phyloP scores from a whole-genome alignment of 1,140 invertebrate genomes.

The Goniozus legneri region DNA sequence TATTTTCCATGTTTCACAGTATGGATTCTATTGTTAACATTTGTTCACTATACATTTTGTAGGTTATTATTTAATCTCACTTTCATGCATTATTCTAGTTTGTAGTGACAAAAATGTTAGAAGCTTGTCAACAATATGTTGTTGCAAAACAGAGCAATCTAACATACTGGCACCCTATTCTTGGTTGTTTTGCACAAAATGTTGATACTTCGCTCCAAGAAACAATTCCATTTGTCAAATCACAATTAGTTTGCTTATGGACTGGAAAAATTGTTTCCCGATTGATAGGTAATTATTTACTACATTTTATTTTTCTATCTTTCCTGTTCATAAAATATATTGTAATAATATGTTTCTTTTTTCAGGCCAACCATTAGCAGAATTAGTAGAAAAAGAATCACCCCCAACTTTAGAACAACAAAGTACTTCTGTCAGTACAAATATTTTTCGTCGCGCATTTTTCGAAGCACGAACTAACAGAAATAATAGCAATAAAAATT shows the following conservation, averaged over 20 bases:
- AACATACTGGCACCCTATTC: slow-evolving; percentile 94
- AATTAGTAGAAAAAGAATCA: slow-evolving; percentile 51
- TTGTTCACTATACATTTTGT: not conserved
- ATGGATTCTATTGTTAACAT: slow-evolving; percentile 31
- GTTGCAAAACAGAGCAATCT: slow-evolving; percentile 82
- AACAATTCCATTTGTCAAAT: slow-evolving; percentile 74
- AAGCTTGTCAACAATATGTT: slow-evolving; percentile 83
- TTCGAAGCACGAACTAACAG: slow-evolving; percentile 56
- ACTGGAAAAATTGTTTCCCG: slow-evolving; percentile 62
- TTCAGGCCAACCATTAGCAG: slow-evolving; percentile 52
- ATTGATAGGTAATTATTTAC: slow-evolving; percentile 40
- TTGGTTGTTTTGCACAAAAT: slow-evolving; percentile 94
- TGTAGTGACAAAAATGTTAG: slow-evolving; percentile 75
- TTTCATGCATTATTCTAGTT: slow-evolving; percentile 55
- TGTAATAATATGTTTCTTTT: slow-evolving; percentile 6
- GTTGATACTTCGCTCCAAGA: slow-evolving; percentile 81
- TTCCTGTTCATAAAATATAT: not conserved
- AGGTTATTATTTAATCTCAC: no score
- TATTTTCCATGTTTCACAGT: slow-evolving; percentile 72
- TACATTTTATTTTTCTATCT: slow-evolving; percentile 2
- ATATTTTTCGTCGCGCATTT: slow-evolving; percentile 54
- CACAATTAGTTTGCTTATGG: slow-evolving; percentile 85
- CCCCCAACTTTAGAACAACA: slow-evolving; percentile 41
- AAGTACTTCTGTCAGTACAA: slow-evolving; percentile 44
- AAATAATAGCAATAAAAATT: slow-evolving; percentile 61